Conservation (phyloP, 2,797 vertebrate genomes). For the Staurois parvus region DNA sequence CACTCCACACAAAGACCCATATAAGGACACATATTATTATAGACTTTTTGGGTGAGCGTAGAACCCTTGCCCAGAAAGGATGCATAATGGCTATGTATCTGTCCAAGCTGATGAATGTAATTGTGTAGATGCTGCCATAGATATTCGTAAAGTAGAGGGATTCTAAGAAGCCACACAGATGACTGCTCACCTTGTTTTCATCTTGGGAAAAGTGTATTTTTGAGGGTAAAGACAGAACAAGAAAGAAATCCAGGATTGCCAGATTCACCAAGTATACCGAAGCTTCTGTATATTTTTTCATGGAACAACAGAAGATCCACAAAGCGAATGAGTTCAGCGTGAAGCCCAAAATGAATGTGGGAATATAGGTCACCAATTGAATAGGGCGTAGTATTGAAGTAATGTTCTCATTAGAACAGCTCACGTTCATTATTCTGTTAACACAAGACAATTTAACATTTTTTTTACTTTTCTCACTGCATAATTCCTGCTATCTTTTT, state of each 20-base stretch:
- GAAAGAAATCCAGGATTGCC: conserved; percentile 83
- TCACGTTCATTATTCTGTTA: conserved; percentile 67
- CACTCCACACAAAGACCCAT: conserved; percentile 77
- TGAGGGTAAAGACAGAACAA: conserved; percentile 86
- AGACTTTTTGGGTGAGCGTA: conserved; percentile 80
- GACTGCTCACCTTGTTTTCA: background rate
- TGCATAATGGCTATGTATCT: conserved; percentile 85
- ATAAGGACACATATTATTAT: conserved; percentile 73
- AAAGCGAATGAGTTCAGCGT: conserved; percentile 81
- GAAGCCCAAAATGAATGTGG: conserved; percentile 82
- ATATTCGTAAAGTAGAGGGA: conserved; percentile 87
- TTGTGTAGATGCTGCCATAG: conserved; percentile 89
- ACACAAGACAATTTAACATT: conserved; percentile 30
- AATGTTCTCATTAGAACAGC: conserved; percentile 71
- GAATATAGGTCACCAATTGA: conserved; percentile 80
- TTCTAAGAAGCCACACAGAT: conserved; percentile 80
- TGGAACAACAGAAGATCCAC: conserved; percentile 75
- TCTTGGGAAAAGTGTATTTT: conserved; percentile 76
- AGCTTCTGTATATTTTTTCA: conserved; percentile 82
- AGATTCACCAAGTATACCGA: conserved; percentile 90
- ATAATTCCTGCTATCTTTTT: no score
- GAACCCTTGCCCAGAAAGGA: conserved; percentile 76
- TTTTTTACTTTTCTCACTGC: background rate
- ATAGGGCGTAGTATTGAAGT: conserved; percentile 72
- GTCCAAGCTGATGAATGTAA: conserved; percentile 86